Evolutionary conservation across 2,113 vertebrate species (phyloP).

Genomic region (Talpa occidentalis): DNA sequence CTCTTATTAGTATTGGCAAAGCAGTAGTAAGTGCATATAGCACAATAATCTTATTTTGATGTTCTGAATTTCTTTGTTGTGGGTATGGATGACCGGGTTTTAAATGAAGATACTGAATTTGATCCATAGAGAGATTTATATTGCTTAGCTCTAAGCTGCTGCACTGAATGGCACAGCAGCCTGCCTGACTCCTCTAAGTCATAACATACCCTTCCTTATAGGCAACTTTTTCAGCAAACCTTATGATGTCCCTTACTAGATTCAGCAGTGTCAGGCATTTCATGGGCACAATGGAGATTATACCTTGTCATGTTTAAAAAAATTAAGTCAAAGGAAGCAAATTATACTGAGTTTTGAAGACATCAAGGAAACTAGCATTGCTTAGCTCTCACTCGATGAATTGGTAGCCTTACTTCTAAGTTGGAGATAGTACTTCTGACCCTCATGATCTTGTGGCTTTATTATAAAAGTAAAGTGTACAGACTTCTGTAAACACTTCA

Average conservation of each 20-base stretch:
- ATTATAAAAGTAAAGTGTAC: not conserved
- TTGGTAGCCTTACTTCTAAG: not conserved
- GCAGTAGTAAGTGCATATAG: not conserved
- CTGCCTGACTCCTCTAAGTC: constrained; percentile 58
- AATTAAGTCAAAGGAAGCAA: not conserved
- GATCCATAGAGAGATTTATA: constrained; percentile 37
- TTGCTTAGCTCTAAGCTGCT: constrained; percentile 62
- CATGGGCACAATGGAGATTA: constrained; percentile 25
- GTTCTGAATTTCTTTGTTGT: constrained; percentile 48
- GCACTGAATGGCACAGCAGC: not conserved
- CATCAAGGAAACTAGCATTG: not conserved
- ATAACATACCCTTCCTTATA: not conserved
- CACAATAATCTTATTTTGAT: constrained; percentile 64
- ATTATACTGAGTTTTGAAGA: not conserved
- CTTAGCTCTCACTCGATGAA: not conserved
- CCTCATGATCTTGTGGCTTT: not conserved
- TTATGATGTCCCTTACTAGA: not conserved
- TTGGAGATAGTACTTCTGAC: not conserved
- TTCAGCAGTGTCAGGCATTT: not conserved
- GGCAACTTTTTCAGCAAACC: constrained; percentile 29
- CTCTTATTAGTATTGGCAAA: constrained; percentile 7
- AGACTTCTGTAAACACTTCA: not conserved
- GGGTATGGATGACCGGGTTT: constrained; percentile 49
- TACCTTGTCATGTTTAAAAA: constrained; percentile 27
- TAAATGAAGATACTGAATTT: constrained; percentile 46